Evolutionary conservation across 2,888 invertebrate species (phyloP).

Genomic region (Phortica okadai): DNA sequence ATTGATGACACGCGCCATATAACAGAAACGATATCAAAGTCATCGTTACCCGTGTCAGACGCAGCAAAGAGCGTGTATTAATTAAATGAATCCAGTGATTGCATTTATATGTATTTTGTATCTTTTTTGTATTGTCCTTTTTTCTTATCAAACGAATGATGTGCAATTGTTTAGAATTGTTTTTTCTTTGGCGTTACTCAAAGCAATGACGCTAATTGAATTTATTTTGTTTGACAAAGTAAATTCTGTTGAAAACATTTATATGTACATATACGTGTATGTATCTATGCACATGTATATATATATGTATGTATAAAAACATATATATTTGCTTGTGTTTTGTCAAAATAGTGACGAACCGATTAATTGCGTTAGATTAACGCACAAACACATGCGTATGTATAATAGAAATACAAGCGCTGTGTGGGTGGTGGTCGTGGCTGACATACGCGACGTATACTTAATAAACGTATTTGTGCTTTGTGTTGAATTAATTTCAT

Average conservation of each 20-base stretch:
- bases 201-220: conserved; percentile 20
- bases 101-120: background rate
- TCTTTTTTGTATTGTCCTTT: background rate
- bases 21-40: background rate
- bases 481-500: conserved; percentile 60
- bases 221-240: conserved; percentile 8
- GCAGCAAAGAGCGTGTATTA: background rate
- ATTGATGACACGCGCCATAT: background rate
- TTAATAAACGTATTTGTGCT: conserved; percentile 56
- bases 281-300: background rate
- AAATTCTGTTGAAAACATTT: background rate
- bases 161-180: no score
- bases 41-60: background rate
- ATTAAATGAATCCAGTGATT: background rate
- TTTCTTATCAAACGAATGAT: background rate
- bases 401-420: background rate
- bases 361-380: conserved; percentile 72
- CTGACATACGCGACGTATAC: conserved; percentile 29
- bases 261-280: background rate
- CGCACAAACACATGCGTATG: conserved; percentile 36
- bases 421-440: background rate
- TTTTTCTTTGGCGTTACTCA: no score
- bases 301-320: conserved; percentile 34
- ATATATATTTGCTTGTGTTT: conserved; percentile 46
- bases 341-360: conserved; percentile 65